These are phyloP conservation scores for Pollenia griseotomentosa DNA, from an alignment of 2,888 invertebrate species.

Conservation along the genomic window DNA sequence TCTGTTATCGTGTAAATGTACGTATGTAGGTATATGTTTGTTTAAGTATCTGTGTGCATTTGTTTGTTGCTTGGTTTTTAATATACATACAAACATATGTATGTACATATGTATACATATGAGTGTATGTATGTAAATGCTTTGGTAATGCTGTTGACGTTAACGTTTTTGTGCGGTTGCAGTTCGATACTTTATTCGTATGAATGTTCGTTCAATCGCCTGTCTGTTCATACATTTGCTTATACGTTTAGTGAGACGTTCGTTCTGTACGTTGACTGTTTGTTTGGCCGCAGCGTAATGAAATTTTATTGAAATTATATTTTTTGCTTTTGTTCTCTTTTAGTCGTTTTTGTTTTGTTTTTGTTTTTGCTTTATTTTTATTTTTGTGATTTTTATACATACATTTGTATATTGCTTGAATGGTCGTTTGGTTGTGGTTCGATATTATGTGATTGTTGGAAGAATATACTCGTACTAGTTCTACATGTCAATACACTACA, in stretches of 20 bases:
- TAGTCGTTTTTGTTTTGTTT: slow-evolving; percentile 55
- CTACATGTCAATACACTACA: slow-evolving; percentile 60
- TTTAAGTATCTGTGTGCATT: slow-evolving; percentile 52
- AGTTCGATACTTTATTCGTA: slow-evolving; percentile 36
- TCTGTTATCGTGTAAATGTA: slow-evolving; percentile 2
- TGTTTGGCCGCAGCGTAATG: slow-evolving; percentile 79
- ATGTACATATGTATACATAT: neutral
- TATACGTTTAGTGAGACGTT: slow-evolving; percentile 42
- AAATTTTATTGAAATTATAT: slow-evolving; percentile 84
- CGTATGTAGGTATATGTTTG: slow-evolving; percentile 41
- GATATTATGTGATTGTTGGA: slow-evolving; percentile 61
- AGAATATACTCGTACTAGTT: slow-evolving; percentile 46
- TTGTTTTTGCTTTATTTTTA: slow-evolving; percentile 49
- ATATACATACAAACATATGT: neutral
- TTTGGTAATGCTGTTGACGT: slow-evolving; percentile 55
- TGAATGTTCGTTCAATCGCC: slow-evolving; percentile 35
- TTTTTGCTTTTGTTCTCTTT: slow-evolving; percentile 70
- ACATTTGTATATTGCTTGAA: slow-evolving; percentile 35
- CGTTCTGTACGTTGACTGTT: slow-evolving; percentile 52
- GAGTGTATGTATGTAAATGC: slow-evolving; percentile 52
- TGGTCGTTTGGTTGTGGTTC: slow-evolving; percentile 63
- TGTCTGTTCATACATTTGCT: slow-evolving; percentile 54
- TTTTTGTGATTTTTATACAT: slow-evolving; percentile 43
- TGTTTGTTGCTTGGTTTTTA: slow-evolving; percentile 43
- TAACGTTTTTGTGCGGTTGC: slow-evolving; percentile 59